Evolutionary conservation across 1,140 invertebrate species (phyloP), one percentile per base, ranked within the genome.

Genomic region (Heterodera carotae): DNA sequence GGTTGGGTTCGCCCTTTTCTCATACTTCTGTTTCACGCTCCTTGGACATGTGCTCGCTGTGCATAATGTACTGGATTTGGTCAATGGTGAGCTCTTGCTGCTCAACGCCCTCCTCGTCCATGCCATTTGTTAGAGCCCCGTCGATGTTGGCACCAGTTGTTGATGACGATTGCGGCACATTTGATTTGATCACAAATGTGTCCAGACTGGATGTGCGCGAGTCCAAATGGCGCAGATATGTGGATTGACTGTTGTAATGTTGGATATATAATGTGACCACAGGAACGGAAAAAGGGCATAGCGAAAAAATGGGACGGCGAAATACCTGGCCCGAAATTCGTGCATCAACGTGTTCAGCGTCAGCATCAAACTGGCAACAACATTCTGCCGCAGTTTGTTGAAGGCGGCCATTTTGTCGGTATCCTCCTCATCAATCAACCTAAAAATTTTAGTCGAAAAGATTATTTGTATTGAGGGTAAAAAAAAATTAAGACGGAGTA

Each of bases 311-410:
- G n/a, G n/a, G n/a, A n/a, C n/a, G n/a, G n/a, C n/a, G n/a, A 74
- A 31, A 31, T 15, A 74, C 72, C 72, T 62, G 68, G 85, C 83
- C 72, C 89, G 84, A 77, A 90, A 90, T 62, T 89, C 88, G 12
- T 82, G 85, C 22, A 89, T 88, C 80, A 90, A 84, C 77, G 89
- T 88, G 77, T 89, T 89, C 43, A 90, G 79, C n/a, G 85, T 81
- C 39, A 89, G 78, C 12, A 89, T 86, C 27, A 89, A 76, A 69
- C 88, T 88, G 8, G 87, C 84, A 33, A 89, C 83, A 73, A 90
- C 89, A 80, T 90, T 90, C 43, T 85, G 81, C 33, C 86, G 83
- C 29, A 90, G 77, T 74, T 68, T 34, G 39, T 31, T 27, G 66
- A 43, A 69, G 6, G 80, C 29, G 15, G 34, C 15, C 39, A 60